Conservation (phyloP, 2,888 invertebrate species). For the Temnothorax ravouxi region DNA sequence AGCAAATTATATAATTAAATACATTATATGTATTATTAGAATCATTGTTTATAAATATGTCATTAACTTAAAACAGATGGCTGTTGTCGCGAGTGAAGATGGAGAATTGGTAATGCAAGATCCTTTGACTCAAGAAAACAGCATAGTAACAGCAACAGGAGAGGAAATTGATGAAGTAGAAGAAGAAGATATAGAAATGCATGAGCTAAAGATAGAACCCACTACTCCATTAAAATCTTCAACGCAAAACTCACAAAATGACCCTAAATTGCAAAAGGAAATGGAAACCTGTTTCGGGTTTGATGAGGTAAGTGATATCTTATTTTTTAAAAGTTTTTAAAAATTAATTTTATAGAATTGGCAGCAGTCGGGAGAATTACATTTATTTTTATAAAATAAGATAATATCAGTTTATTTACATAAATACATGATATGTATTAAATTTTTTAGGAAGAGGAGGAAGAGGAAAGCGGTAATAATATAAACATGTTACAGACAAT, state of each 20-base stretch:
- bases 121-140: slow-evolving; percentile 84
- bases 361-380: no score
- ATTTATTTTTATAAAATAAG: neutral
- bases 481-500: slow-evolving; percentile 84
- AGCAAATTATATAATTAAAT: neutral
- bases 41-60: neutral
- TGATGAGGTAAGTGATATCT: slow-evolving; percentile 88
- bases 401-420: neutral
- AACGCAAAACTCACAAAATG: slow-evolving; percentile 77
- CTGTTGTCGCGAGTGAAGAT: slow-evolving; percentile 87
- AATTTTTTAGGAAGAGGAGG: slow-evolving; percentile 80
- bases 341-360: slow-evolving; percentile 21
- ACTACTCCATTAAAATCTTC: slow-evolving; percentile 79
- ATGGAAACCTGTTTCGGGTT: slow-evolving; percentile 95
- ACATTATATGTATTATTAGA: neutral
- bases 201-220: slow-evolving; percentile 80
- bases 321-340: neutral
- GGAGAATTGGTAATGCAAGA: slow-evolving; percentile 85
- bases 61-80: slow-evolving; percentile 80
- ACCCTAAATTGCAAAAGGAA: slow-evolving; percentile 88
- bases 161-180: slow-evolving; percentile 86
- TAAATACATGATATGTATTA: neutral
- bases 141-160: slow-evolving; percentile 86
- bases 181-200: slow-evolving; percentile 81
- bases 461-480: slow-evolving; percentile 86